Evolutionary conservation across 2,888 invertebrate genomes (phyloP).

Genomic region (Pyralis farinalis): DNA sequence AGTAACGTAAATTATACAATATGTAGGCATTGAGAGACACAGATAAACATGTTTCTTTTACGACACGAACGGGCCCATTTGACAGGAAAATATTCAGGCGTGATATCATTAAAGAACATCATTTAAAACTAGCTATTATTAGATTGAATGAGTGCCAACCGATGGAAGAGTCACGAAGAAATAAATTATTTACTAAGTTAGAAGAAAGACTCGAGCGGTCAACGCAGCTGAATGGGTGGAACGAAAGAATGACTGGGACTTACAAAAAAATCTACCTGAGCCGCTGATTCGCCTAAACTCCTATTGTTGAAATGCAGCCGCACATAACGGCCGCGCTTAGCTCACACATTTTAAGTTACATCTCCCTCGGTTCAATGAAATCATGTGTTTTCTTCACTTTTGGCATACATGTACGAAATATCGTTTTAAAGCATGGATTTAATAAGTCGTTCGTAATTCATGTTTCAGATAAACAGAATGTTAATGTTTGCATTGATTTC

Average conservation of each 20-base stretch:
- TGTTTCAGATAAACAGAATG: no score
- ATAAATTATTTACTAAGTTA: slow-evolving; percentile 23
- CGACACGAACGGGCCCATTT: not conserved
- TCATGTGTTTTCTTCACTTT: no score
- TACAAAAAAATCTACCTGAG: slow-evolving; percentile 59
- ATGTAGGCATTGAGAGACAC: not conserved
- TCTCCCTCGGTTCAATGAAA: no score
- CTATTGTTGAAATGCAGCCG: slow-evolving; percentile 41
- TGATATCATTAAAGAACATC: slow-evolving; percentile 5
- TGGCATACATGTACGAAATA: no score
- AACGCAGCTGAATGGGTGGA: slow-evolving; percentile 43
- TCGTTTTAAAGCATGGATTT: no score
- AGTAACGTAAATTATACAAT: not conserved
- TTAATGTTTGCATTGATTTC: no score
- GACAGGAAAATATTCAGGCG: slow-evolving; percentile 3
- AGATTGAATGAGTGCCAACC: slow-evolving; percentile 17
- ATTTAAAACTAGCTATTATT: slow-evolving; percentile 10
- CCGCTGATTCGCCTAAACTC: slow-evolving; percentile 39
- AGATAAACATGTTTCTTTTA: slow-evolving; percentile 1
- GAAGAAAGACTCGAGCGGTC: slow-evolving; percentile 37
- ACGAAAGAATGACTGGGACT: slow-evolving; percentile 31
- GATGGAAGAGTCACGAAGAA: slow-evolving; percentile 19
- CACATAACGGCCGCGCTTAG: slow-evolving; percentile 9
- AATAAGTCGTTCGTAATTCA: no score
- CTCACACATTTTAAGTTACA: not conserved